Evolutionary conservation across 2,888 invertebrate species (phyloP).

Genomic region (Lathronympha strigana): DNA sequence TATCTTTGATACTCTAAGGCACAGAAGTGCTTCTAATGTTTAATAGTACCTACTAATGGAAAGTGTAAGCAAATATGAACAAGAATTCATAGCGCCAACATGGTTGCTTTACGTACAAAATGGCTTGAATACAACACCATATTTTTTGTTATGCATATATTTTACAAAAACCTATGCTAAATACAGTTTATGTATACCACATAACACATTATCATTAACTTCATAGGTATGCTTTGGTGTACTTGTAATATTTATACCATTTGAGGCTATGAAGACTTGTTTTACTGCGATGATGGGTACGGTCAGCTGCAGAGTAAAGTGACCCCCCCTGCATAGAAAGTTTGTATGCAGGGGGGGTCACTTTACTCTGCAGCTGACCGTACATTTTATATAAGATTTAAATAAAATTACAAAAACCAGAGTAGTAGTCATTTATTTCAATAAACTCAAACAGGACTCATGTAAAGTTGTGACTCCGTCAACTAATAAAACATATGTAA

Average conservation of each 20-base stretch:
- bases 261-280: background rate
- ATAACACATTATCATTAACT: too few relatives aligned
- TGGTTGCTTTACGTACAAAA: background rate
- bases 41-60: slow-evolving; percentile 22
- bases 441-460: slow-evolving; percentile 46
- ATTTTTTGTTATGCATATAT: background rate
- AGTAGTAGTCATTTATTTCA: slow-evolving; percentile 44
- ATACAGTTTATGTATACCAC: too few relatives aligned
- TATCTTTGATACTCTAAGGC: slow-evolving; percentile 71
- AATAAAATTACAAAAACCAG: slow-evolving; percentile 31
- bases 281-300: background rate
- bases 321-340: too few relatives aligned
- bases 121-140: background rate
- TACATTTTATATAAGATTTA: background rate
- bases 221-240: too few relatives aligned
- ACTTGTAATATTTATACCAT: background rate
- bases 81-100: background rate
- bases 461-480: slow-evolving; percentile 48
- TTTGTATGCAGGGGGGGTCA: background rate
- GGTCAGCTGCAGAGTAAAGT: too few relatives aligned
- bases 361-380: too few relatives aligned
- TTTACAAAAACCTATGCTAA: background rate
- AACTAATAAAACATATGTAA: slow-evolving; percentile 47
- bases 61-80: background rate
- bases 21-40: slow-evolving; percentile 56